Conservation (phyloP, 1,140 invertebrate species). For the Trigoniulus corallinus region DNA sequence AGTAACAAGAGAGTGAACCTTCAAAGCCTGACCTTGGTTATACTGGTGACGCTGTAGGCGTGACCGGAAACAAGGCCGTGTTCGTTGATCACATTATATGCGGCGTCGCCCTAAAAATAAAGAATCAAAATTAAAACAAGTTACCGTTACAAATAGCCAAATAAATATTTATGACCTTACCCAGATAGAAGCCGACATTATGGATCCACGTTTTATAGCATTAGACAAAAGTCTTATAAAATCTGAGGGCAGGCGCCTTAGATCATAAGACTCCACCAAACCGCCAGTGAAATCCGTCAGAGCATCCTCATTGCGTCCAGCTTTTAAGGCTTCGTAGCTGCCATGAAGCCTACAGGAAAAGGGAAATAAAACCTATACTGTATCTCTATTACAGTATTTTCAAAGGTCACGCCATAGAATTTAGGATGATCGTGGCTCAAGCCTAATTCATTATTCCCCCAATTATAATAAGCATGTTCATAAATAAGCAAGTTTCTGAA, state of each 20-base stretch:
- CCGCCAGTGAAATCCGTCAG: constrained; percentile 40
- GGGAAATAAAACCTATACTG: neutral
- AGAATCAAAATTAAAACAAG: too few relatives aligned
- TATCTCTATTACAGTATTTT: neutral
- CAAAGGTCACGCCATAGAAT: too few relatives aligned
- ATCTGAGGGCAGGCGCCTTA: constrained; percentile 19
- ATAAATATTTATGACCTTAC: constrained; percentile 17
- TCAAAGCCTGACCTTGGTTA: neutral
- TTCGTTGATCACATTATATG: constrained; percentile 7
- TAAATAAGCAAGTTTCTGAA: too few relatives aligned
- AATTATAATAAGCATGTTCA: too few relatives aligned
- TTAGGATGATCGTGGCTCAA: too few relatives aligned
- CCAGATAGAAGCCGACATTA: constrained; percentile 38
- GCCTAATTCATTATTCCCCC: too few relatives aligned
- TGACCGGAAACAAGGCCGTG: constrained; percentile 47
- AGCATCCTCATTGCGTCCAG: constrained; percentile 33
- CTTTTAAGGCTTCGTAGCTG: constrained; percentile 13
- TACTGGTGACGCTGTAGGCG: constrained; percentile 48
- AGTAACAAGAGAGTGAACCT: too few relatives aligned
- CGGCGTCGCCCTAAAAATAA: neutral
- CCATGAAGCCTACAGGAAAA: constrained; percentile 11
- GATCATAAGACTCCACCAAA: constrained; percentile 26
- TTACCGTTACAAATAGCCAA: too few relatives aligned
- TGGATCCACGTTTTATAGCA: constrained; percentile 29
- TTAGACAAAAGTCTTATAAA: constrained; percentile 31